Evolutionary conservation across 2,888 invertebrate species (phyloP), one percentile per base, ranked within the genome.

Genomic region (Axea sp.): DNA sequence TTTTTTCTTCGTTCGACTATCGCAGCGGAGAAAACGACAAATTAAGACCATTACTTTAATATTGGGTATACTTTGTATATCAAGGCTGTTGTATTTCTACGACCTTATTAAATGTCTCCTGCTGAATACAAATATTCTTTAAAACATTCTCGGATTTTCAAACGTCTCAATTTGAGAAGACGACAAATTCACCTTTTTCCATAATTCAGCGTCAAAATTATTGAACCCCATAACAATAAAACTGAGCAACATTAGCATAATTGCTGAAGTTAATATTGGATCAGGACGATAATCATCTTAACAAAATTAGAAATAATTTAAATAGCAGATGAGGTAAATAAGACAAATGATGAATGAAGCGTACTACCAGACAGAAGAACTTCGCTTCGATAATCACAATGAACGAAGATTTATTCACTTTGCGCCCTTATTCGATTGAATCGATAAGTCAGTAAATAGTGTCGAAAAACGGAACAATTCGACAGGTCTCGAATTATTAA

Each of bases 321-420:
- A 73, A 55, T 73, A 24, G 30, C 51, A 62, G 57, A 73, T 62
- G 49, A 73, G 41, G 49, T 68, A 68, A 73, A 73, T 68, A 62
- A 68, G 35, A 35, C 62, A 41, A 68, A 55, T 73, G 67, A 72
- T 26, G 65, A 59, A 59, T 39, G 51, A 22, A 30, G 60, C 51
- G 28, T 30, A 17, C 37, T 24, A 19, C 28, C 53, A 35, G 53
- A 33, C 43, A 51, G 39, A 53, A 45, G 11, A 22, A 33, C 41
- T 1, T 14, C 45, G 64, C 31, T 39, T 28, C 7, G 33, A 35
- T 45, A 51, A 65, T 60, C 51, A 59, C 49, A 49, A 53, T 39
- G 28, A 22, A 73, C 39, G 59, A 35, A 53, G 37, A 73, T 73
- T 65, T 67, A 73, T 73, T 73, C 65, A 60, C 26, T 30, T 55